Percentiles rank a stretch among this genome's conserved stretches.
Conservation (phyloP, 64 coral and sea anemone species). For the Porites lutea region DNA sequence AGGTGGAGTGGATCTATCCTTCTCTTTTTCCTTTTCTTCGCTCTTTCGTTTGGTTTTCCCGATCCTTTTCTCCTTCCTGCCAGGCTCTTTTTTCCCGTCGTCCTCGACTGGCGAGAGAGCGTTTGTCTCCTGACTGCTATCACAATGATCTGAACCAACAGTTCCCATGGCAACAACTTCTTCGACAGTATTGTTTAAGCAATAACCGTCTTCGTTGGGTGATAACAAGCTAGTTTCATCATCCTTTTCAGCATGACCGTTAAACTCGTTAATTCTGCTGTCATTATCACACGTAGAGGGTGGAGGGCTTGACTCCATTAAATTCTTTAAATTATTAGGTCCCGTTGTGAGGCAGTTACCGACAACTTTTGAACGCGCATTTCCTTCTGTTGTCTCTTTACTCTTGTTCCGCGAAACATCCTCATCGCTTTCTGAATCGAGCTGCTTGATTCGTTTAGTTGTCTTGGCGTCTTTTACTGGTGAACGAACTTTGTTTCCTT, state of each 20-base stretch:
- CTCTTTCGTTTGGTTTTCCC: slow-evolving; percentile 81
- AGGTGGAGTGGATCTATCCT: slow-evolving; percentile 86
- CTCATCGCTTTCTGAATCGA: slow-evolving; percentile 71
- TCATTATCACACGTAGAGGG: not conserved
- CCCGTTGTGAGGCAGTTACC: not conserved
- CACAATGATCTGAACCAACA: slow-evolving; percentile 70
- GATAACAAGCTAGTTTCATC: not conserved
- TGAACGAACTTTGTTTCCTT: slow-evolving; percentile 37
- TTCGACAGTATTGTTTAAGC: not conserved
- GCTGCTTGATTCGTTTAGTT: slow-evolving; percentile 17
- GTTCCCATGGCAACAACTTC: slow-evolving; percentile 16
- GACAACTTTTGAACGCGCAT: not conserved
- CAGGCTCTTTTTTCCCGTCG: slow-evolving; percentile 65
- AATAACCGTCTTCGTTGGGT: slow-evolving; percentile 7
- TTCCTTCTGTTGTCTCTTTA: not conserved
- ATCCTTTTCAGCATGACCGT: not conserved
- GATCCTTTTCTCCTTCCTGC: slow-evolving; percentile 76
- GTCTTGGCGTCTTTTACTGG: slow-evolving; percentile 30
- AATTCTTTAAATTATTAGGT: not conserved
- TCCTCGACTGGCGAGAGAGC: slow-evolving; percentile 71
- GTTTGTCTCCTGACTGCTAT: slow-evolving; percentile 74
- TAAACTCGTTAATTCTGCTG: not conserved
- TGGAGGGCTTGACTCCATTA: not conserved
- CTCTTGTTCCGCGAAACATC: not conserved
- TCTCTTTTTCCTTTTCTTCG: slow-evolving; percentile 78